Evolutionary conservation across 2,888 invertebrate genomes (phyloP), one percentile per base, ranked within the genome.

Genomic region (Stenichneumon culpator): DNA sequence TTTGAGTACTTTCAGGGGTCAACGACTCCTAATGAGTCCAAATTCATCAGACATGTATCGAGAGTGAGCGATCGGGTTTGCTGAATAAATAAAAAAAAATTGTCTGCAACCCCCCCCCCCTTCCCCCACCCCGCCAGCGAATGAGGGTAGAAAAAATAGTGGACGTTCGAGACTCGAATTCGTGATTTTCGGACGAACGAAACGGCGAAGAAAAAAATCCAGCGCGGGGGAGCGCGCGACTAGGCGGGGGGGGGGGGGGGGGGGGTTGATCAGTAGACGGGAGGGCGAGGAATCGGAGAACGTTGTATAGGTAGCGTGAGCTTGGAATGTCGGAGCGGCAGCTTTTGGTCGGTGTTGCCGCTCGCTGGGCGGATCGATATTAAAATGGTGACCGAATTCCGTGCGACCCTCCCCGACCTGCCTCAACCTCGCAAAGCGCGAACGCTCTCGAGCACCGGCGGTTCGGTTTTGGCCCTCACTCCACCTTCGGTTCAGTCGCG

Each of bases 351-450:
- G 60, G 57, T 70, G 32, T 32, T 69, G 63, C 63, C 28, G 63
- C 77, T 83, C 32, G 69, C 57, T 79, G 86, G 80, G 60, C 89
- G 91, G 93, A 93, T 93, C 93, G 93, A 94, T 93, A 93, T 92
- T 92, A 93, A 93, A 94, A 93, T 93, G 93, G 93, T 94, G 93
- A 93, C 93, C 93, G 93, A 94, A 93, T 94, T 94, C 92, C 93
- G 91, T 88, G 84, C 86, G 85, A 85, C 84, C 86, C 83, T 89
- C 89, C 90, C 89, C 92, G 92, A 94, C 93, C 93, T 93, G 90
- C 93, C 93, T 90, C 90, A 93, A 93, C 91, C 79, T 73, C 83
- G 70, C 63, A 32, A 52, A 77, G 11, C 65, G 36, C 67, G 68
- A 50, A 19, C 11, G 22, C 82, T 75, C 67, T 52, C 74, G 54